Conservation (phyloP, 2,888 invertebrate species). For the Pseudococcus viburni region DNA sequence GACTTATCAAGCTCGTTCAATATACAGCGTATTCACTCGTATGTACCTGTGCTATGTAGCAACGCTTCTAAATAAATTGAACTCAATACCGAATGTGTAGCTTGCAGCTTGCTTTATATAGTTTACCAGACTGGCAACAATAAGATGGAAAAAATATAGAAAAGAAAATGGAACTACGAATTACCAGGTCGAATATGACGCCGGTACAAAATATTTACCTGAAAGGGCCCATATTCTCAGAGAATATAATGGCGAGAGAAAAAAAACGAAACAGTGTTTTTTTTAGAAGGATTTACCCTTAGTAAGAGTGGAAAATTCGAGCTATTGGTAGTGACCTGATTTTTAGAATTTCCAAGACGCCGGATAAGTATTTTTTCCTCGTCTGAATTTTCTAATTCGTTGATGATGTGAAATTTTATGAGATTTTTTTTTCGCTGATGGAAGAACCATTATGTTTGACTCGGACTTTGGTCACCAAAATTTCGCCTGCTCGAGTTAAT, state of each 20-base stretch:
- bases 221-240: neutral
- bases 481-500: no score
- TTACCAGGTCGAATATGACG: slow-evolving; percentile 16
- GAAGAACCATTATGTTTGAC: no score
- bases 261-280: neutral
- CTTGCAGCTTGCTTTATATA: slow-evolving; percentile 18
- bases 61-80: slow-evolving; percentile 31
- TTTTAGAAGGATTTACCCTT: neutral
- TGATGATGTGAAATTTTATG: no score
- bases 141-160: slow-evolving; percentile 17
- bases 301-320: neutral
- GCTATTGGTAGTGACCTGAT: neutral
- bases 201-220: slow-evolving; percentile 21
- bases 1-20: neutral
- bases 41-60: neutral
- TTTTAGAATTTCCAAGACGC: no score
- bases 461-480: no score
- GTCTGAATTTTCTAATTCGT: no score
- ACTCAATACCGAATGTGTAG: slow-evolving; percentile 15
- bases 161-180: slow-evolving; percentile 31
- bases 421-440: no score
- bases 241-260: neutral
- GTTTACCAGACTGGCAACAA: slow-evolving; percentile 8
- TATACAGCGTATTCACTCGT: neutral
- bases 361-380: no score